Conservation (phyloP, 2,113 vertebrate species). For the Scolopax mira region DNA sequence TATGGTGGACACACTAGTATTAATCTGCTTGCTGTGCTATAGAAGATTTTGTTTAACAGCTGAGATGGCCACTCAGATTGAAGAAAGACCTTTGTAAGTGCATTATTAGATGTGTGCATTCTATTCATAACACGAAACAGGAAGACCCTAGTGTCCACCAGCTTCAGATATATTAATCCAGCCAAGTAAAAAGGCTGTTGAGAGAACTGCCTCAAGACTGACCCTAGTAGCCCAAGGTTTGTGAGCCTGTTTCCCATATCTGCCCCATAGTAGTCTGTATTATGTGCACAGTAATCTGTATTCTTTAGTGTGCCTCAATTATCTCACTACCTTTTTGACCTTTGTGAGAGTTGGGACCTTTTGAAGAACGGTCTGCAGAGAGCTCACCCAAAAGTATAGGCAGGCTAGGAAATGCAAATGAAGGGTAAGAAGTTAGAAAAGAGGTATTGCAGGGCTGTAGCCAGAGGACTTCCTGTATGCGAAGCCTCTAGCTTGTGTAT, state of each 20-base stretch:
- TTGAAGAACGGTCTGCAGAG: not conserved
- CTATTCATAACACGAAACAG: not conserved
- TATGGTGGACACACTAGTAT: not conserved
- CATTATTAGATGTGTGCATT: not conserved
- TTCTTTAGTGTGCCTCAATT: not conserved
- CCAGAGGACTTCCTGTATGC: not conserved
- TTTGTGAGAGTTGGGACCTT: not conserved
- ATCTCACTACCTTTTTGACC: not conserved
- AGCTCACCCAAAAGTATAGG: not conserved
- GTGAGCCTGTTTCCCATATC: not conserved
- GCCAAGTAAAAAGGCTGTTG: not conserved
- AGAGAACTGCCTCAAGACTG: not conserved
- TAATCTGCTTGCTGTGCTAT: not conserved
- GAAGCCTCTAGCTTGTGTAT: not conserved
- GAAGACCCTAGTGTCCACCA: not conserved
- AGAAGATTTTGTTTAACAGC: not conserved
- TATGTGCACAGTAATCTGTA: not conserved
- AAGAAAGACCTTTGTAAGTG: not conserved
- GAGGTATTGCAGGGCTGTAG: not conserved
- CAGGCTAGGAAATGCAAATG: not conserved
- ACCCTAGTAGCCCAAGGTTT: not conserved
- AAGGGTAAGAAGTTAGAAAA: not conserved
- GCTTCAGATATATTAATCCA: not conserved
- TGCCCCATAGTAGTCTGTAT: not conserved
- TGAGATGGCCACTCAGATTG: not conserved